Percentiles rank a stretch among this genome's conserved stretches.
These are phyloP conservation scores for Oreortyx pictus DNA, from an alignment of 2,797 vertebrate genomes.

Conservation along the genomic window DNA sequence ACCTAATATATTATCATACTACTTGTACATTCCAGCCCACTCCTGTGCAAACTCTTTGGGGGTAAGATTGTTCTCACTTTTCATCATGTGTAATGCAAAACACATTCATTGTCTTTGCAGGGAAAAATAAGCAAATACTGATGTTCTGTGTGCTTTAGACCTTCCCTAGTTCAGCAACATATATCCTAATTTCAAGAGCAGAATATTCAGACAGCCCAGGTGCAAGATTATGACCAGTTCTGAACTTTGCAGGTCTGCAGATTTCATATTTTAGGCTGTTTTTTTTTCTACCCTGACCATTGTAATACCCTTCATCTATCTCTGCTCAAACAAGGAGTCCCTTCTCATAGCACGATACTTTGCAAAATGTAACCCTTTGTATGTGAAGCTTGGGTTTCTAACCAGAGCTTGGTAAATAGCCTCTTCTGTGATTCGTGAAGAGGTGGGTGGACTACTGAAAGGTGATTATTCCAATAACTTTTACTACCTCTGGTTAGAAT, in stretches of 20 bases:
- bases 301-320: neutral
- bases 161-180: neutral
- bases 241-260: neutral
- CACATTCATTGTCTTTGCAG: neutral
- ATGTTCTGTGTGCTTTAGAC: neutral
- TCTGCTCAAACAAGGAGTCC: neutral
- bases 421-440: neutral
- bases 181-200: neutral
- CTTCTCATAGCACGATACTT: neutral
- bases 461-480: neutral
- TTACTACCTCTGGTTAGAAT: neutral
- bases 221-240: neutral
- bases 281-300: neutral
- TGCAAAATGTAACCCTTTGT: neutral
- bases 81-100: neutral
- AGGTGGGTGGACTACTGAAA: neutral
- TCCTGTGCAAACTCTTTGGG: neutral
- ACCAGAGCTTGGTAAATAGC: neutral
- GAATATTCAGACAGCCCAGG: neutral
- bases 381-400: neutral
- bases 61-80: neutral
- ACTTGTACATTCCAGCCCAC: neutral
- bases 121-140: conserved; percentile 10
- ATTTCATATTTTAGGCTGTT: conserved; percentile 14
- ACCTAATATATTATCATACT: neutral